A percentile compares a stretch with the other conserved stretches of the same genome.
phyloP scores from a whole-genome alignment of 2,888 invertebrate species.

The Endotricha flammealis region DNA sequence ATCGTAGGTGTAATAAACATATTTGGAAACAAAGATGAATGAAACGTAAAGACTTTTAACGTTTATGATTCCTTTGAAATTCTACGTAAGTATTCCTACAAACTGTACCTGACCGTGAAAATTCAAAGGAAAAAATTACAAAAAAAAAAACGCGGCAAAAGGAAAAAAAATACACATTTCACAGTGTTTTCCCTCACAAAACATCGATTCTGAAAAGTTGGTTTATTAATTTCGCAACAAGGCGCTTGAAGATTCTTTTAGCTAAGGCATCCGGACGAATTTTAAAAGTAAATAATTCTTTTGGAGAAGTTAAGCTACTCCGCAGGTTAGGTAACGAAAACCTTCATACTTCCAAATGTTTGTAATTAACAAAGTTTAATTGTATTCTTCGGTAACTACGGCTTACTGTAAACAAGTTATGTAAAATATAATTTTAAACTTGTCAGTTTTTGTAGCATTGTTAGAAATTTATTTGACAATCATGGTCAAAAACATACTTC shows the following conservation, averaged over 20 bases:
- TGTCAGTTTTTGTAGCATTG: too few species aligned
- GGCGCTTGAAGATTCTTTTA: slow-evolving; percentile 10
- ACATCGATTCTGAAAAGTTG: slow-evolving; percentile 1
- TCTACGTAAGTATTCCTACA: too few species aligned
- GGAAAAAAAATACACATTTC: not conserved
- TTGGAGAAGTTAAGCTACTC: slow-evolving; percentile 12
- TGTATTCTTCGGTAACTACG: slow-evolving; percentile 28
- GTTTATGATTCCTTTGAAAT: too few species aligned
- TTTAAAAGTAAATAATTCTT: slow-evolving; percentile 14
- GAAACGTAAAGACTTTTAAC: too few species aligned
- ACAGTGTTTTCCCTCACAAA: not conserved
- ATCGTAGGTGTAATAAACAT: too few species aligned
- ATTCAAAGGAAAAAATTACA: not conserved
- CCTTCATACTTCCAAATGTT: slow-evolving; percentile 19
- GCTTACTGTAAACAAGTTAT: too few species aligned
- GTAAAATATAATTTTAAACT: too few species aligned
- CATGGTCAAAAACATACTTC: too few species aligned
- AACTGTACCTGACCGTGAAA: too few species aligned
- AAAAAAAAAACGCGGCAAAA: not conserved
- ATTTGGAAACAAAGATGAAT: too few species aligned
- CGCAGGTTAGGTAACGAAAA: slow-evolving; percentile 11
- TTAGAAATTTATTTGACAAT: too few species aligned
- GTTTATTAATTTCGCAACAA: slow-evolving; percentile 10
- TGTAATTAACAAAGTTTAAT: slow-evolving; percentile 40
- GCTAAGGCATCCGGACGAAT: slow-evolving; percentile 13